Base-by-base conservation (phyloP, 1,140 invertebrate genomes). In the Portunus trituberculatus region DNA sequence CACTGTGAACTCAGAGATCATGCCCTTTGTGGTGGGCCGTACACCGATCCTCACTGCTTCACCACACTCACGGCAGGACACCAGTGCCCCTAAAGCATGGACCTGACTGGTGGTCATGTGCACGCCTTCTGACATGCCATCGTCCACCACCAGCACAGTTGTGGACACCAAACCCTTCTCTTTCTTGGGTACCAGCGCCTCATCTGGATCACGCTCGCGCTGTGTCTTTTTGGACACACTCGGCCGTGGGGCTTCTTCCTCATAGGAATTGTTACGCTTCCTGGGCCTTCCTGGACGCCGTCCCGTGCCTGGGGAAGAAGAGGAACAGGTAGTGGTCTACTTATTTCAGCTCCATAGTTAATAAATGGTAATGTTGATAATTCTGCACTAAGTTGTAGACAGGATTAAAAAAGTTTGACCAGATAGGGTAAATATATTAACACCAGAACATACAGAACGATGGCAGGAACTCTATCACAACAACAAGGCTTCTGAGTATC, bases 1-100 rank as follows among this genome's bases (percentile, higher is more conserved):
- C 29, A 96, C 96, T 28, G 95, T 95, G 82, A 96, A 96, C 84
- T 96, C 96, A 82, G 96, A 96, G 45, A 96, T 96, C 96, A 96
- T 96, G 32, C 96, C 96, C 76, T 96, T 96, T 12, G 96, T 96
- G 4, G 96, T 96, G 31, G 96, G 96, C 16, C 96, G 88, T 29
- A 96, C 96, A 6, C 95, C 95, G 32, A 96, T 76, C 14, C 87
- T 93, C 14, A 96, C 95, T 6, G 82, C 46, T 84, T 96, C 96
- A 12, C 96, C 96, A 93, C 96, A 96, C 59, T 96, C 96, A 32
- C 94, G 95, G 87, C 96, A 96, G 14, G 95, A 93, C 48, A 96
- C 96, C 48, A 96, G 83, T 32, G 86, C 45, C 67, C 95, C 94
- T 10, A 96, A 46, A 1, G 96, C 96, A n/a, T 88, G 84, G n/a